These are phyloP conservation scores for Pangasianodon hypophthalmus DNA, from an alignment of 2,113 vertebrate species.

Conservation along the genomic window DNA sequence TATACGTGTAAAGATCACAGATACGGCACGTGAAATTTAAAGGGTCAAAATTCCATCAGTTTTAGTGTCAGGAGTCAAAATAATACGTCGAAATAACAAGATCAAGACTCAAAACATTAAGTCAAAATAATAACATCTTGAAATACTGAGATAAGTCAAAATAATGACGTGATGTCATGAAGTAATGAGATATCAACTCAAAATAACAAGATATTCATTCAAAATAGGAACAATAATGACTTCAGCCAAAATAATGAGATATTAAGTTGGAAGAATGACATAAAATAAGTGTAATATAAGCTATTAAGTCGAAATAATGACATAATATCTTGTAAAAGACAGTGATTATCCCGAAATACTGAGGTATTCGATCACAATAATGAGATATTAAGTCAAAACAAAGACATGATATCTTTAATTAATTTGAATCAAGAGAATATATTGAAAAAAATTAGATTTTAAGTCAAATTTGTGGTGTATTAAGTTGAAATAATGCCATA, in stretches of 20 bases:
- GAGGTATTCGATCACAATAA: not conserved
- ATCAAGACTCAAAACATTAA: not conserved
- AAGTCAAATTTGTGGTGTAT: not conserved
- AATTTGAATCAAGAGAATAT: not conserved
- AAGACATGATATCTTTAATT: too few relatives aligned
- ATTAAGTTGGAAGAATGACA: not conserved
- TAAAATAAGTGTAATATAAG: not conserved
- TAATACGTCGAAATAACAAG: not conserved
- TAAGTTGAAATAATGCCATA: not conserved
- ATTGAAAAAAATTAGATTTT: not conserved
- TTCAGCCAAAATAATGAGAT: not conserved
- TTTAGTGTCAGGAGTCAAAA: not conserved
- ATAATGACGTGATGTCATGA: not conserved
- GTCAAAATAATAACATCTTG: not conserved
- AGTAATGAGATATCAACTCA: not conserved
- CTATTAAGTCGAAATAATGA: not conserved
- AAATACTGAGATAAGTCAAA: not conserved
- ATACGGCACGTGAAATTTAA: not conserved
- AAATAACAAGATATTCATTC: not conserved
- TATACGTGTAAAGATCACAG: not conserved
- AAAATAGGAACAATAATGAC: not conserved
- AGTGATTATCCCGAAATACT: not conserved
- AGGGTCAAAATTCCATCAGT: not conserved
- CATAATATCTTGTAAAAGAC: not conserved
- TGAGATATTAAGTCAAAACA: not conserved